A percentile compares a stretch with the other conserved stretches of the same genome.
Evolutionary conservation across 2,113 vertebrate genomes (phyloP).

Genomic region (Struthio camelus): DNA sequence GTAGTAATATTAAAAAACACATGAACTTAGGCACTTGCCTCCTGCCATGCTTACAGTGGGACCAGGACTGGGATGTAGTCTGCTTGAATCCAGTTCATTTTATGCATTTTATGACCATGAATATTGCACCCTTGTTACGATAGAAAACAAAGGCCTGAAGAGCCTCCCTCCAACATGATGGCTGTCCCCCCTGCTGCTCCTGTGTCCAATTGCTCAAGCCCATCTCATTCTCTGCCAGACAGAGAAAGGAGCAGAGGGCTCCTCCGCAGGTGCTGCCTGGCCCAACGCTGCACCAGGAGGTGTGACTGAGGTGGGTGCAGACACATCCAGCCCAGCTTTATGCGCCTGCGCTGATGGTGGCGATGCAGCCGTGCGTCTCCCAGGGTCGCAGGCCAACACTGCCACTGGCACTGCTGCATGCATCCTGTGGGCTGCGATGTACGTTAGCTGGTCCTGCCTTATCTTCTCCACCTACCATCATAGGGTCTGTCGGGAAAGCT

Average conservation of each 20-base stretch:
- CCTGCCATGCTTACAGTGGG: not conserved
- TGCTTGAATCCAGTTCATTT: not conserved
- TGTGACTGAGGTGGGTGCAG: not conserved
- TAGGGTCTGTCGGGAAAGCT: too few species aligned
- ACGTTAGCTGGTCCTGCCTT: too few species aligned
- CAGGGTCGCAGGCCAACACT: too few species aligned
- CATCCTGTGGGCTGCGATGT: too few species aligned
- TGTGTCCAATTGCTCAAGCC: rapidly evolving
- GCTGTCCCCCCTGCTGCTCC: not conserved
- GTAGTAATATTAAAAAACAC: not conserved
- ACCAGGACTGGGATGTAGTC: not conserved
- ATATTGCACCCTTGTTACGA: not conserved
- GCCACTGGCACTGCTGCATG: too few species aligned
- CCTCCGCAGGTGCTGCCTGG: too few species aligned
- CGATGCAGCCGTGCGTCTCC: too few species aligned
- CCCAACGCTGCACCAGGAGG: too few species aligned
- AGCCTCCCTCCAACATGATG: not conserved
- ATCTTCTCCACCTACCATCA: too few species aligned
- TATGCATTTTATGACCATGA: not conserved
- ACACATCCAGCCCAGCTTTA: too few species aligned
- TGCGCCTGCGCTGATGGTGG: too few species aligned
- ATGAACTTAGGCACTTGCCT: not conserved
- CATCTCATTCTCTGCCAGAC: not conserved
- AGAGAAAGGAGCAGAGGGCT: not conserved
- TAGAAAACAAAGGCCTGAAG: not conserved